Evolutionary conservation across 1,140 invertebrate genomes (phyloP).

Genomic region (Sarcophaga bullata): DNA sequence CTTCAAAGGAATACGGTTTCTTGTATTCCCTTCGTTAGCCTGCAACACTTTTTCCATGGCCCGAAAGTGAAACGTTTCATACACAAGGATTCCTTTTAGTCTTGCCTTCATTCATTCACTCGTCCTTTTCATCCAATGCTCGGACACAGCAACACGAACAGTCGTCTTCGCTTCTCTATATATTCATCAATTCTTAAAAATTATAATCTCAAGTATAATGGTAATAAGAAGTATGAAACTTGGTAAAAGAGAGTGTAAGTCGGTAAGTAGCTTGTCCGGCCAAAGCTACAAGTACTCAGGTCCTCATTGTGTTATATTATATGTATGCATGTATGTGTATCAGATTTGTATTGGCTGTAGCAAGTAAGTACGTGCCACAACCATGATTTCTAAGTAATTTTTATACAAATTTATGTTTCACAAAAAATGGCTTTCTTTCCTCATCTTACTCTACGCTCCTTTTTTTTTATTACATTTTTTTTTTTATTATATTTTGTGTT

Average conservation of each 20-base stretch:
- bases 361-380: slow-evolving; percentile 4
- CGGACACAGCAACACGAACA: neutral
- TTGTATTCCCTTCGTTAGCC: neutral
- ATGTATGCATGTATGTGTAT: neutral
- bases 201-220: slow-evolving; percentile 34
- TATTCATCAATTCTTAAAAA: slow-evolving; percentile 29
- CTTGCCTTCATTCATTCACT: neutral
- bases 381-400: neutral
- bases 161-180: neutral
- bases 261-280: neutral
- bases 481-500: too few relatives aligned
- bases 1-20: neutral
- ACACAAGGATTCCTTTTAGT: neutral
- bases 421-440: neutral
- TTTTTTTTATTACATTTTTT: too few relatives aligned
- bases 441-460: too few relatives aligned
- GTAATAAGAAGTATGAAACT: slow-evolving; percentile 1
- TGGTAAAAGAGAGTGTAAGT: neutral
- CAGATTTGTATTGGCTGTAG: neutral
- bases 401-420: neutral
- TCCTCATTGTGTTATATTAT: neutral
- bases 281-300: neutral
- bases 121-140: neutral
- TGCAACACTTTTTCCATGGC: too few relatives aligned
- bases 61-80: too few relatives aligned